phyloP scores from a whole-genome alignment of 2,113 vertebrate genomes.

The Oenanthe oenanthe region DNA sequence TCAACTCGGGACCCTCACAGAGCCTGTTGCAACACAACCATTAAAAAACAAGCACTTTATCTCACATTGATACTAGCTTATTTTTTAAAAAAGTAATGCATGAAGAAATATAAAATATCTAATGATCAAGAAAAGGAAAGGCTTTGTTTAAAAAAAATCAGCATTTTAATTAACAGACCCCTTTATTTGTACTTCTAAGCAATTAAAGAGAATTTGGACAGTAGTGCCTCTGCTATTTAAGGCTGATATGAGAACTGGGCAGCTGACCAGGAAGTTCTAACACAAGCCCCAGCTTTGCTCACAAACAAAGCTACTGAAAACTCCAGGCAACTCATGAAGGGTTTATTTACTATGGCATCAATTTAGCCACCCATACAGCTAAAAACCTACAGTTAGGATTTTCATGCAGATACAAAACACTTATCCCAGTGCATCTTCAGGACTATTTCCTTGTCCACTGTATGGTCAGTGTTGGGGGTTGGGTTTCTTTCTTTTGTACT shows the following conservation, averaged over 20 bases:
- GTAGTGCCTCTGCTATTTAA: neutral
- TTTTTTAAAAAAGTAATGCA: neutral
- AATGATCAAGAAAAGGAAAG: neutral
- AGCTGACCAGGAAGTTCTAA: neutral
- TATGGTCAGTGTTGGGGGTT: too few species aligned
- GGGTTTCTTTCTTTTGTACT: too few species aligned
- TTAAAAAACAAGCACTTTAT: neutral
- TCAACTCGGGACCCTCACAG: neutral
- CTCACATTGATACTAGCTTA: neutral
- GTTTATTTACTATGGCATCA: neutral
- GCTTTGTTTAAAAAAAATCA: neutral
- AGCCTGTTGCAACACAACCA: neutral
- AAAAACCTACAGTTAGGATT: neutral
- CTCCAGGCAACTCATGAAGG: neutral
- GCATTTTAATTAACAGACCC: neutral
- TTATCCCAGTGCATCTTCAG: neutral
- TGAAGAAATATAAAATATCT: neutral
- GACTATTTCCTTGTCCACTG: neutral
- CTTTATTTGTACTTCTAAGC: neutral
- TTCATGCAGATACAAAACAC: neutral
- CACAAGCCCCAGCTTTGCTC: neutral
- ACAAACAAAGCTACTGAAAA: neutral
- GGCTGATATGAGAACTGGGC: neutral
- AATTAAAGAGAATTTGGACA: neutral
- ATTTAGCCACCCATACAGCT: neutral